Evolutionary conservation across 2,113 vertebrate species (phyloP).

Genomic region (Chloropsis hardwickii): DNA sequence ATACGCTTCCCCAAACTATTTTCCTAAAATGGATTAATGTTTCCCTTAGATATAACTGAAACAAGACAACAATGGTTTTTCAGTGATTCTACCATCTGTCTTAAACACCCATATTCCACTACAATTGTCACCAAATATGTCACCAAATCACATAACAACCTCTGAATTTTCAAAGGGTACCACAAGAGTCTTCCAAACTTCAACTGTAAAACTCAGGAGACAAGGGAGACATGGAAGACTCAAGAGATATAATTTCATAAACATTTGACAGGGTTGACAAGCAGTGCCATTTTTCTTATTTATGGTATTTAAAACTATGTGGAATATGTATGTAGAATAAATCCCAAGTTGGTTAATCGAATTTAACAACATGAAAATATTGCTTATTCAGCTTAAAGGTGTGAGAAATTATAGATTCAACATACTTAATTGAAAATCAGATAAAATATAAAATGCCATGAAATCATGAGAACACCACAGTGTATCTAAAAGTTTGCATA

Average conservation of each 20-base stretch:
- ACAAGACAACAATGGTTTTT: neutral
- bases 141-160: neutral
- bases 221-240: neutral
- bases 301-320: neutral
- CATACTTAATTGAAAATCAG: neutral
- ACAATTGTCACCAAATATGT: neutral
- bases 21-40: neutral
- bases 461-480: neutral
- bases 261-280: neutral
- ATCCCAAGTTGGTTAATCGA: neutral
- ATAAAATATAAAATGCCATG: neutral
- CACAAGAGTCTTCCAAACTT: neutral
- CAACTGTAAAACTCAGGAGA: neutral
- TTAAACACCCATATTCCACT: neutral
- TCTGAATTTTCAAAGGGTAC: neutral
- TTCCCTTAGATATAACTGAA: neutral
- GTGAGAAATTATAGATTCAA: neutral
- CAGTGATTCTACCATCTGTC: neutral
- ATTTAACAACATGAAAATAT: neutral
- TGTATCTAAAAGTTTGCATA: neutral
- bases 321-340: neutral
- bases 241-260: neutral
- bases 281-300: neutral
- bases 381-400: neutral
- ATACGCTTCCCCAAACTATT: neutral